Evolutionary conservation across 2,888 invertebrate species (phyloP), one percentile per base, ranked within the genome.

Genomic region (Drosophila aldrichi): DNA sequence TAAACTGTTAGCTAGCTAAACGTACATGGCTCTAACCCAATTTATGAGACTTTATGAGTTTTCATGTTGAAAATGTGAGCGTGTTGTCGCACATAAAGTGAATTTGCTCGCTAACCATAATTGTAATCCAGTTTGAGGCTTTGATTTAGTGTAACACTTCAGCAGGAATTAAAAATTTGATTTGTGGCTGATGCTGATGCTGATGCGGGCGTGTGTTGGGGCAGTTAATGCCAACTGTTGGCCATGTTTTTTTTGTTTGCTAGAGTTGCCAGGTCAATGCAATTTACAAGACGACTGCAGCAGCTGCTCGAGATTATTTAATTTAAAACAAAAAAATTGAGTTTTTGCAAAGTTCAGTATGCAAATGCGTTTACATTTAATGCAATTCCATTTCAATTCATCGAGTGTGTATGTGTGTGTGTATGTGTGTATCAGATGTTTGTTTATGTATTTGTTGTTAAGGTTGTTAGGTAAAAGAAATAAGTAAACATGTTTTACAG

Each of bases 1-100:
- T 61, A 43, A 74, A 54, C 57, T 52, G 57, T 43, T 56, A 49
- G 54, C 46, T 61, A 59, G 80, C 90, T 89, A 79, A 92, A 91
- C 92, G 92, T 92, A 91, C 92, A 92, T 92, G 92, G 89, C 92
- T 92, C 90, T 91, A 92, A 92, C 91, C 92, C 91, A 92, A 92
- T 85, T 92, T 91, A 91, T 91, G 91, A 88, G 86, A 91, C 86
- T 89, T 91, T 91, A n/a, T 38, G 16, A 16, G 34, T n/a, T 52
- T 22, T 1, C 22, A 52, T 52, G 34, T 16, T 36, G 20, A 25
- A 7, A 10, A 25, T 25, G 38, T 38, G 38, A 38, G 12, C 48
- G 36, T 36, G 51, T 34, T 14, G 14, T 51, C 20, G 40, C 1
- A 41, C 18, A 18, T 29, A 9, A 16, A 20, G 48, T 49, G 48